Base-by-base conservation (phyloP, 2,797 vertebrate genomes). In the Sciaenops ocellatus region DNA sequence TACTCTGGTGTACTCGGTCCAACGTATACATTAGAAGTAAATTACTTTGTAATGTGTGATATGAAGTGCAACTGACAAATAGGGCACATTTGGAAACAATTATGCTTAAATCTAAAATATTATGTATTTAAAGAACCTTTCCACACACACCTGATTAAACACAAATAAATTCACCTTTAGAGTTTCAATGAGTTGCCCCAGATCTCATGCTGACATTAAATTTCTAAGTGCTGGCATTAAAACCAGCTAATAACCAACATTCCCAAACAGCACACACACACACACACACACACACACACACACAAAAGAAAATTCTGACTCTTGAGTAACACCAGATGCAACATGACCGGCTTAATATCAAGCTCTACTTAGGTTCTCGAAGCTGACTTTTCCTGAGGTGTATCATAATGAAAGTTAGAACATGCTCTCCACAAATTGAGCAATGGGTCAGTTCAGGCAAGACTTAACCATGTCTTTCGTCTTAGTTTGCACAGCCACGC, bases 311-410 rank as follows among this genome's bases (percentile, higher is more conserved):
- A 47, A 70, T 28, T 34, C 44, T 66, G 46, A 44, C 47, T 64
- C 34, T 67, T 91, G 86, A 91, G 85, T 84, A 83, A 85, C 69
- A 86, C 78, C 90, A 91, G 84, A 91, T 85, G 83, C 74, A 86
- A 34, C 80, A 73, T 0, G 24, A 69, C 26, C 30, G 22, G 76
- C 56, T 78, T 71, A 61, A 73, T 73, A 74, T 87, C 59, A 59
- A 69, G 34, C 46, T n/a, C 59, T 5, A 74, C 78, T 83, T 60
- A 69, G 42, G 42, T 68, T 72, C 42, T 46, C 11, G 15, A 64
- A 72, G 16, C 54, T 62, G 56, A 65, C 57, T 79, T 62, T 61
- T 89, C 55, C 47, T 44, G 44, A 4, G 8, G 38, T 69, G 66
- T 46, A 52, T 15, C 42, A 10, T 26, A 50, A 44, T 72, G 10